A percentile compares a stretch with the other conserved stretches of the same genome.
Conservation (phyloP, 2,888 invertebrate genomes). For the Drosophila cognata region DNA sequence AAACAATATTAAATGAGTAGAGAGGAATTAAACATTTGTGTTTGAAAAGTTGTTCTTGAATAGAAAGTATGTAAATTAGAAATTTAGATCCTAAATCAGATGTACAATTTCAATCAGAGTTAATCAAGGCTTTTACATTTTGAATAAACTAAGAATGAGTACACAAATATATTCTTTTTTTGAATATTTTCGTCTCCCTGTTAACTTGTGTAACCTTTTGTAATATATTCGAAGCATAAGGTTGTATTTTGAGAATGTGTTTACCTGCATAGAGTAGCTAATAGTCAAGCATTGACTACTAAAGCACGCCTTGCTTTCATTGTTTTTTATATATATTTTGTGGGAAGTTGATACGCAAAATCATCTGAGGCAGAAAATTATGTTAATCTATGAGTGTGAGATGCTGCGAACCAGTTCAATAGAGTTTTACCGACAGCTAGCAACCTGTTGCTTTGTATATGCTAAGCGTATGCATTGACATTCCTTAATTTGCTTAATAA, state of each 20-base stretch:
- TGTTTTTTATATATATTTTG: conserved; percentile 1
- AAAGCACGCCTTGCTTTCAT: not conserved
- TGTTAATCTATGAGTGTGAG: conserved; percentile 53
- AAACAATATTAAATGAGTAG: not conserved
- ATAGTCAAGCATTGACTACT: not conserved
- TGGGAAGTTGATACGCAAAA: conserved; percentile 57
- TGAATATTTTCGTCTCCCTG: not conserved
- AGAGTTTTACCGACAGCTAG: conserved; percentile 55
- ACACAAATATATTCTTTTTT: not conserved
- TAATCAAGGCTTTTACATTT: not conserved
- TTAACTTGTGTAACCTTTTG: not conserved
- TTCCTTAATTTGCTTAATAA: conserved; percentile 78
- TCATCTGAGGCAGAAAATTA: conserved; percentile 56
- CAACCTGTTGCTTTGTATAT: conserved; percentile 77
- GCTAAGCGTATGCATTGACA: conserved; percentile 75
- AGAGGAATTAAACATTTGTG: not conserved
- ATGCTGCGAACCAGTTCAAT: conserved; percentile 65
- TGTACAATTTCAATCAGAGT: not conserved
- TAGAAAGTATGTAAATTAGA: not conserved
- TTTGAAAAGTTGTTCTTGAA: not conserved
- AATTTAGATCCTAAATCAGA: not conserved
- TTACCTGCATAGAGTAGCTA: conserved; percentile 3
- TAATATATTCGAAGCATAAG: not conserved
- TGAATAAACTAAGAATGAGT: not conserved
- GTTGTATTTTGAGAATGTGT: not conserved